A percentile compares a stretch with the other conserved stretches of the same genome.
These are phyloP conservation scores for Hylaeus anthracinus DNA, from an alignment of 1,140 invertebrate species.

Conservation along the genomic window DNA sequence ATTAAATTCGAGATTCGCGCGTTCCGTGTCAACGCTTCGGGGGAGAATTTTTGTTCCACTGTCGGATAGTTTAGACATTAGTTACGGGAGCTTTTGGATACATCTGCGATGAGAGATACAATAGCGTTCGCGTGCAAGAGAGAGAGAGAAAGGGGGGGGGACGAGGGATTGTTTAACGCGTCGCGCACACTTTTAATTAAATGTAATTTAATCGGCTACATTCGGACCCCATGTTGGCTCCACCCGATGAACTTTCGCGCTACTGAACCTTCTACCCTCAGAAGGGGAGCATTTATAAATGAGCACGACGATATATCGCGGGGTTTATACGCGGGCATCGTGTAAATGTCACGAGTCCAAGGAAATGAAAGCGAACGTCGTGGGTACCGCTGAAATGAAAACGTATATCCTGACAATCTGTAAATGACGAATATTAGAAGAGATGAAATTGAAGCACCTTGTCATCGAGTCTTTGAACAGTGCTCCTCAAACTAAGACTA, in stretches of 20 bases:
- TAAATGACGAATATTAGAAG: background rate
- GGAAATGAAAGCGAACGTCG: background rate
- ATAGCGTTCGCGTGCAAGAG: no score
- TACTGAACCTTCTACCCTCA: background rate
- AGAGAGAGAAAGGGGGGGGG: background rate
- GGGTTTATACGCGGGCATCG: background rate
- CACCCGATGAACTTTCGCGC: conserved; percentile 15
- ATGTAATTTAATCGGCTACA: conserved; percentile 13
- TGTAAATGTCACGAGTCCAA: conserved; percentile 24
- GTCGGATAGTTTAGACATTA: no score
- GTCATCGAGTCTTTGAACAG: background rate
- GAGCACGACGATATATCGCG: background rate
- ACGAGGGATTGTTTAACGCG: background rate
- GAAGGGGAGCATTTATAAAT: background rate
- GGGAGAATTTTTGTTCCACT: no score
- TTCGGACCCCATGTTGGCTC: background rate
- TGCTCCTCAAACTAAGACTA: no score
- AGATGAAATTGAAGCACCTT: background rate
- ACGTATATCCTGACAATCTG: no score
- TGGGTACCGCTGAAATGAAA: background rate
- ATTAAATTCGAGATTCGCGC: background rate
- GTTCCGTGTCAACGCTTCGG: no score
- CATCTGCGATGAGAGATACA: no score
- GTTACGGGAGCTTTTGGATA: no score
- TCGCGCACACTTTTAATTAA: conserved; percentile 22